A percentile compares a stretch with the other conserved stretches of the same genome.
phyloP scores from a whole-genome alignment of 1,140 invertebrate species.

The Zaprionus taronus region DNA sequence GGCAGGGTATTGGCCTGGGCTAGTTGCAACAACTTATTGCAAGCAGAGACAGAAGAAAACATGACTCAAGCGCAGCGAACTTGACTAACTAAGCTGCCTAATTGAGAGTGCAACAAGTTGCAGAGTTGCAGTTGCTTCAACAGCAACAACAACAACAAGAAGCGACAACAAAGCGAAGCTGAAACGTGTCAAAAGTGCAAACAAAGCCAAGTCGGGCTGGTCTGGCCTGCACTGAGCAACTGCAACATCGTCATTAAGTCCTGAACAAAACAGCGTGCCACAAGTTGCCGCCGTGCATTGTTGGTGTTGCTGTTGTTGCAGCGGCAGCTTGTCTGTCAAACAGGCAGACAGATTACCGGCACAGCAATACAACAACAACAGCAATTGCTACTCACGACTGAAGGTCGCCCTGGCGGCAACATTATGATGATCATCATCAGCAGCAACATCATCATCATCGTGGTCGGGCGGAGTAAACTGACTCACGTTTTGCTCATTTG shows the following conservation, averaged over 20 bases:
- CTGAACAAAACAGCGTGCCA: constrained; percentile 26
- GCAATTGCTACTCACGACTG: constrained; percentile 37
- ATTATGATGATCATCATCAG: constrained; percentile 18
- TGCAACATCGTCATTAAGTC: constrained; percentile 8
- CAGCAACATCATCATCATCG: constrained; percentile 39
- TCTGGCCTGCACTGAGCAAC: neutral
- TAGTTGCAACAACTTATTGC: neutral
- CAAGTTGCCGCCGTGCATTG: constrained; percentile 25
- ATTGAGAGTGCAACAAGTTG: constrained; percentile 40
- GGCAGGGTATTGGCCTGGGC: neutral
- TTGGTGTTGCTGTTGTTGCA: constrained; percentile 29
- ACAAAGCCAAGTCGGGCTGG: constrained; percentile 5
- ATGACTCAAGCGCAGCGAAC: neutral
- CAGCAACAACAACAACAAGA: neutral
- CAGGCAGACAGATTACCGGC: constrained; percentile 60
- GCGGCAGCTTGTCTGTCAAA: constrained; percentile 59
- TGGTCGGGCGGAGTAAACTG: constrained; percentile 32
- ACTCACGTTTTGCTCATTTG: constrained; percentile 78
- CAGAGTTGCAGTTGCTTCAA: neutral
- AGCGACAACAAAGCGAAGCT: neutral
- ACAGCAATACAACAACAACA: constrained; percentile 19
- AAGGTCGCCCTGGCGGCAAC: constrained; percentile 43
- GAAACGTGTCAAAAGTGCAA: constrained; percentile 31
- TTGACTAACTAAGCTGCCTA: constrained; percentile 31
- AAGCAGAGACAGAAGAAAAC: neutral